Base-by-base conservation (phyloP, 2,888 invertebrate genomes). In the Xanthia togata region DNA sequence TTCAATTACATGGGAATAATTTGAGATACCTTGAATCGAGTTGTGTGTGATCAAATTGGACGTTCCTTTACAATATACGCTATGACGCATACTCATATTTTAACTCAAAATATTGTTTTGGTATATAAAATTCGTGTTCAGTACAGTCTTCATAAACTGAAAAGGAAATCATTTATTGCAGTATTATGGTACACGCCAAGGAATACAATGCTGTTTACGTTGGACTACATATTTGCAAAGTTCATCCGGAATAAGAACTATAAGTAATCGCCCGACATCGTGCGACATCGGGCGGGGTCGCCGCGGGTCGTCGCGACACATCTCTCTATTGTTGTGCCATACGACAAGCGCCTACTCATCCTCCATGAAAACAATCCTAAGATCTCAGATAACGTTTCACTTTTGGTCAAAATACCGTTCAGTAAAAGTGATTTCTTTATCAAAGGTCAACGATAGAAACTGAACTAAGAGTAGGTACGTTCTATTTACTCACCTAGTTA, bases 341-440 rank as follows among this genome's bases (percentile, higher is more conserved):
- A 90, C 84, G 86, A 82, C 76, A 88, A 86, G 88, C 88, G 93
- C 88, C 90, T 90, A 93, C 90, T 95, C 94, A 95, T 94, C 92
- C 89, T 89, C 89, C 87, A 93, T 91, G 94, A 94, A 95, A 95
- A 94, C 93, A 92, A 93, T 90, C 89, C 91, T 82, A 82, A 84
- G 92, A 93, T 92, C 88, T 84, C 80, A 87, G 89, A 91, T 90
- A 92, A 83, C 92, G 92, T 93, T 93, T 93, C 92, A 93, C 92
- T 92, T 93, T 93, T 92, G 88, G 87, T 90, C 84, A 88, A 87
- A 91, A 93, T 90, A 91, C 89, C 89, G 90, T 89, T 88, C 84
- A 91, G 93, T 93, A 92, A 93, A 92, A 93, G 92, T 92, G 90
- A 89, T 91, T 90, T 89, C 86, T 90, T 90, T 85, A 84, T 73